Conservation (phyloP, 2,888 invertebrate genomes). For the Nasonia oneida region DNA sequence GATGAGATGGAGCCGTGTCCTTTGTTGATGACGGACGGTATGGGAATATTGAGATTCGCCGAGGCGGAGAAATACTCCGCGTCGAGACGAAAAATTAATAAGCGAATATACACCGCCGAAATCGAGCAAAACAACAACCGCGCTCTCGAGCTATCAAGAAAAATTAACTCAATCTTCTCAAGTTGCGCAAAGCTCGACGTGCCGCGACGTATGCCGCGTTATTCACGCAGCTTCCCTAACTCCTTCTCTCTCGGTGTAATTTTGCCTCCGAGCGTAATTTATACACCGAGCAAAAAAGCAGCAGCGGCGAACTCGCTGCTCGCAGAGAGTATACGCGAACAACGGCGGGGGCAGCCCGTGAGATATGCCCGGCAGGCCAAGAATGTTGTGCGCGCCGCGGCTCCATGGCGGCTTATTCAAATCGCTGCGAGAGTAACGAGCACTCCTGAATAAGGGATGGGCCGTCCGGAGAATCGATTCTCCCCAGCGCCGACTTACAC, state of each 20-base stretch:
- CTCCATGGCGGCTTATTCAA: constrained; percentile 8
- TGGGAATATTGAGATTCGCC: neutral
- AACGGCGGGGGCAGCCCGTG: neutral
- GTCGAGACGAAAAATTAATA: too few relatives aligned
- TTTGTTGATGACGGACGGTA: neutral
- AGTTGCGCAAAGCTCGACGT: neutral
- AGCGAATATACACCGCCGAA: too few relatives aligned
- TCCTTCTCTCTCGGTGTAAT: constrained; percentile 16
- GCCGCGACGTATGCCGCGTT: neutral
- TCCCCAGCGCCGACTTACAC: neutral
- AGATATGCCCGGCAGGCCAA: constrained; percentile 27
- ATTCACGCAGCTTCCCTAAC: neutral
- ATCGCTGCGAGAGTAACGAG: neutral
- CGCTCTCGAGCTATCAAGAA: neutral
- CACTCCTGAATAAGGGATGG: neutral
- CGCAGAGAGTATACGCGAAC: neutral
- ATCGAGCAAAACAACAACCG: neutral
- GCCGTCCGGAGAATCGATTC: neutral
- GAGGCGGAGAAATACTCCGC: neutral
- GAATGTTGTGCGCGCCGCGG: constrained; percentile 1
- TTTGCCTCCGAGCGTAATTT: constrained; percentile 38
- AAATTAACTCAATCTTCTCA: constrained; percentile 26
- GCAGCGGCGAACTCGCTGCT: neutral
- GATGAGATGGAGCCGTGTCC: neutral
- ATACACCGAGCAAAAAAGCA: neutral